phyloP scores from a whole-genome alignment of 2,113 vertebrate genomes.

The Hippoglossus stenolepis region DNA sequence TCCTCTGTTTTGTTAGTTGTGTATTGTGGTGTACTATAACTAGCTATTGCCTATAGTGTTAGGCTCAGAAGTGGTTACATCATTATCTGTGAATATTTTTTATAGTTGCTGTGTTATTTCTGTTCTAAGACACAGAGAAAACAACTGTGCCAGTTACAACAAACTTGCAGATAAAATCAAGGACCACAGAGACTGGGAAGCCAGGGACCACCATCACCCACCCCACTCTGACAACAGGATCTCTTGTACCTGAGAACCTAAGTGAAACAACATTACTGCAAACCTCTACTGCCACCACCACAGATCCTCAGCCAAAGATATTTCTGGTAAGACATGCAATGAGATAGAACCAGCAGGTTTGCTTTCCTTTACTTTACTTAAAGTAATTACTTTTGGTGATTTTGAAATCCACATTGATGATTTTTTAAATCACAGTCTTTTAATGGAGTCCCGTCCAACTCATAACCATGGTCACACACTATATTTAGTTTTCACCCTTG shows the following conservation, averaged over 20 bases:
- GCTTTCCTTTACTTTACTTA: too few relatives aligned
- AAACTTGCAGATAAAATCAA: fast-evolving
- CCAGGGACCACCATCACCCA: not conserved
- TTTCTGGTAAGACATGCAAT: slow-evolving; percentile 33
- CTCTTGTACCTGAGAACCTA: not conserved
- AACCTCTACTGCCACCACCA: not conserved
- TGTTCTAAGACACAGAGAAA: not conserved
- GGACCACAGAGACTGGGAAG: not conserved
- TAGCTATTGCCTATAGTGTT: not conserved
- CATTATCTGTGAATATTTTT: not conserved
- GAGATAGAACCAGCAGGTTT: too few relatives aligned
- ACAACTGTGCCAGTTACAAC: fast-evolving
- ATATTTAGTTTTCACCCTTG: too few relatives aligned
- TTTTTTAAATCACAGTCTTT: too few relatives aligned
- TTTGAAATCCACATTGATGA: too few relatives aligned
- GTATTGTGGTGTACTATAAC: not conserved
- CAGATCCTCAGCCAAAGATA: not conserved
- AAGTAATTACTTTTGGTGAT: too few relatives aligned
- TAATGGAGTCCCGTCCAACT: too few relatives aligned
- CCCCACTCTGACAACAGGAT: too few relatives aligned
- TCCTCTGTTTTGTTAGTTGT: too few relatives aligned
- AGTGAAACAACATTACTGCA: fast-evolving
- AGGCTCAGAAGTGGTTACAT: not conserved
- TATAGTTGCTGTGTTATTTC: not conserved
- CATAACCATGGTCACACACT: too few relatives aligned